Percentiles rank a stretch among this genome's conserved stretches.
Evolutionary conservation across 2,113 vertebrate species (phyloP).

Genomic region (Rhodinocichla rosea): DNA sequence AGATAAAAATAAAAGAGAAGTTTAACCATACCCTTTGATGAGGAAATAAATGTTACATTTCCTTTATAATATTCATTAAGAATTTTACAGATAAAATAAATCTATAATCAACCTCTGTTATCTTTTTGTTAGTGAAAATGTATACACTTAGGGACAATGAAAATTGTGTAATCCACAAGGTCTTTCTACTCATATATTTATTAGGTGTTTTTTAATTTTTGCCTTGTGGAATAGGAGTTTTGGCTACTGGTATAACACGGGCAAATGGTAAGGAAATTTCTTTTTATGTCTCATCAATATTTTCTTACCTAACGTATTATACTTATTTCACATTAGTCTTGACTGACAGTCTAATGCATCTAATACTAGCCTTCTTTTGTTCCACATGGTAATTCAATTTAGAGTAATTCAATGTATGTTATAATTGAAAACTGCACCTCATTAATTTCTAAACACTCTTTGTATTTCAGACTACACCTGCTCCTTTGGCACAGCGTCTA

Average conservation of each 20-base stretch:
- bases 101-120: not conserved
- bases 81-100: not conserved
- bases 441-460: constrained; percentile 40
- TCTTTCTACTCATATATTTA: not conserved
- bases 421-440: constrained; percentile 43
- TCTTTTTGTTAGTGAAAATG: not conserved
- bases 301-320: constrained; percentile 19
- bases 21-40: not conserved
- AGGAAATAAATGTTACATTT: not conserved
- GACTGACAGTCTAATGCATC: not conserved
- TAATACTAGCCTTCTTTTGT: constrained; percentile 25
- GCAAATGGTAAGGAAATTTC: not conserved
- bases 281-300: not conserved
- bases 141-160: not conserved
- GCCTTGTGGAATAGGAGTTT: not conserved
- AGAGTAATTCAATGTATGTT: constrained; percentile 14
- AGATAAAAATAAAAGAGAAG: not conserved
- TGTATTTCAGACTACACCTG: constrained; percentile 47
- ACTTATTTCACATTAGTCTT: constrained; percentile 7
- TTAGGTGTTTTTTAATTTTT: not conserved
- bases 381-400: constrained; percentile 35
- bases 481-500: constrained; percentile 32
- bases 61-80: not conserved
- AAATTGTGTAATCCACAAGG: not conserved
- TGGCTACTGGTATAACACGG: not conserved